Percentiles rank a stretch among this genome's conserved stretches.
Evolutionary conservation across 2,113 vertebrate species (phyloP).

Genomic region (Rhynchopsitta pachyrhyncha): DNA sequence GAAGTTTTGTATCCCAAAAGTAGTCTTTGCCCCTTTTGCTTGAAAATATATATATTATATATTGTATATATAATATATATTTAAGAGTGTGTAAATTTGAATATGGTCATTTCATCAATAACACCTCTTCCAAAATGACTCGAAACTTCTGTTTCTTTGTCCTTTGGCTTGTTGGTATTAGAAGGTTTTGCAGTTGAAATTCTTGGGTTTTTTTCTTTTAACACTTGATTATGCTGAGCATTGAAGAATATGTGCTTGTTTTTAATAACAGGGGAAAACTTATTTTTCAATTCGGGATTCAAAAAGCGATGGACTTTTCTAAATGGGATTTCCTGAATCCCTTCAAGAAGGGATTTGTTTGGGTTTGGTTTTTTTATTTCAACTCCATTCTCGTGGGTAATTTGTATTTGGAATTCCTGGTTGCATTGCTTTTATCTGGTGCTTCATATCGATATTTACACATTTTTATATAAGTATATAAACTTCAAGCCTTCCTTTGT

Average conservation of each 20-base stretch:
- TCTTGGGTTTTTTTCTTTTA: conserved; percentile 58
- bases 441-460: conserved; percentile 61
- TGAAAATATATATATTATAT: conserved; percentile 59
- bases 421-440: conserved; percentile 66
- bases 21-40: conserved; percentile 41
- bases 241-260: conserved; percentile 32
- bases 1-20: conserved; percentile 59
- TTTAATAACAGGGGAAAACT: conserved; percentile 6
- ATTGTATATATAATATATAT: conserved; percentile 59
- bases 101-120: conserved; percentile 50
- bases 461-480: conserved; percentile 62
- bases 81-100: conserved; percentile 64
- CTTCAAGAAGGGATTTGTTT: background rate
- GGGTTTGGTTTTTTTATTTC: background rate
- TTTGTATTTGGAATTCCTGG: conserved; percentile 59
- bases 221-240: conserved; percentile 52
- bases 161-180: conserved; percentile 19
- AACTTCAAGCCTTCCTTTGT: conserved; percentile 57
- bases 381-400: conserved; percentile 20
- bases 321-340: conserved; percentile 17
- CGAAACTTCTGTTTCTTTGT: background rate
- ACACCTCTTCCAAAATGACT: conserved; percentile 27
- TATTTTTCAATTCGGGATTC: conserved; percentile 52
- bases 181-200: conserved; percentile 48
- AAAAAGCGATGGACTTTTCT: background rate